A percentile compares a stretch with the other conserved stretches of the same genome.
These are phyloP conservation scores for Tinamus major DNA, from an alignment of 2,797 vertebrate species.

Conservation along the genomic window DNA sequence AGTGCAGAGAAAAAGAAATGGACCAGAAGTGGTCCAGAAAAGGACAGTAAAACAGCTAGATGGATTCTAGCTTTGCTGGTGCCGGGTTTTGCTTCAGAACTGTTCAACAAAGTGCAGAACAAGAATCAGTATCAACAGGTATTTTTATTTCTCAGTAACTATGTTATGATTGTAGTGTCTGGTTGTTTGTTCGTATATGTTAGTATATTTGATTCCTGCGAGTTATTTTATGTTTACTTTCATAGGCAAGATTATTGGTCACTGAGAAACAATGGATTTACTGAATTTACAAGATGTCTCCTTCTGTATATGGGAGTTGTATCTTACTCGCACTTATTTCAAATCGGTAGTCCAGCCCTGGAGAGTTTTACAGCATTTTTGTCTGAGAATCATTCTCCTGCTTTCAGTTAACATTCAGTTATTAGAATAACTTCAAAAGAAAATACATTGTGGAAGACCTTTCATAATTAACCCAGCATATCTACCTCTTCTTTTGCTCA, in stretches of 20 bases:
- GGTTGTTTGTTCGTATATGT: neutral
- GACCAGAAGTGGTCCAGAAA: neutral
- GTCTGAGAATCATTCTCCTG: neutral
- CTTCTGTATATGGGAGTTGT: neutral
- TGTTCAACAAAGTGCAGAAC: neutral
- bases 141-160: neutral
- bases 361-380: neutral
- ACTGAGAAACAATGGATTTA: neutral
- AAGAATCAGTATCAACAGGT: neutral
- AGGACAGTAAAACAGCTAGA: neutral
- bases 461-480: neutral
- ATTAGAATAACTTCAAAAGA: neutral
- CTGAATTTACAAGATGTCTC: neutral
- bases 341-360: neutral
- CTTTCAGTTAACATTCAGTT: neutral
- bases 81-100: neutral
- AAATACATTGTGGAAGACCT: neutral
- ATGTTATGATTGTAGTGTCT: neutral
- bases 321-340: neutral
- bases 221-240: neutral
- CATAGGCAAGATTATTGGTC: neutral
- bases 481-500: neutral
- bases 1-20: neutral
- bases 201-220: neutral
- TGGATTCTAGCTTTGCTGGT: neutral